A percentile compares a stretch with the other conserved stretches of the same genome.
phyloP scores from a whole-genome alignment of 2,113 vertebrate genomes.

The Dipodomys stephensi region DNA sequence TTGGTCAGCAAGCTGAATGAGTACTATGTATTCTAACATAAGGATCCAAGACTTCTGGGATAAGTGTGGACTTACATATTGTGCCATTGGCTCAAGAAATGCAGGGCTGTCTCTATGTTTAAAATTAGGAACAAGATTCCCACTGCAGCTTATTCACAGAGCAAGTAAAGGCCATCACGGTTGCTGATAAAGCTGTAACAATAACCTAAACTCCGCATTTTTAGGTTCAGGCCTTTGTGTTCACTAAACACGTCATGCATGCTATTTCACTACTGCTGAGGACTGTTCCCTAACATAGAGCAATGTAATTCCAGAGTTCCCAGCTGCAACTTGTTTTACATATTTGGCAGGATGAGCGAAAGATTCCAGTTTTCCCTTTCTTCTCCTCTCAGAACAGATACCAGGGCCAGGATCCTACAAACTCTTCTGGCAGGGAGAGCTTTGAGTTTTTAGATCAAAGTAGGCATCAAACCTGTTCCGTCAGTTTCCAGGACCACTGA shows the following conservation, averaged over 20 bases:
- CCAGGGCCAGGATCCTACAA: neutral
- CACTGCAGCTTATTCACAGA: neutral
- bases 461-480: constrained; percentile 69
- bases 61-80: neutral
- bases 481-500: constrained; percentile 69
- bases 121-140: constrained; percentile 23
- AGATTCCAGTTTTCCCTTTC: constrained; percentile 26
- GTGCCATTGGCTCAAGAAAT: constrained; percentile 54
- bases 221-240: neutral
- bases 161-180: neutral
- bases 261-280: neutral
- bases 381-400: constrained; percentile 44
- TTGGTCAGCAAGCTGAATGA: neutral
- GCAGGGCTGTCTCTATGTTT: neutral
- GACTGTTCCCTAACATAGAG: neutral
- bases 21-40: neutral
- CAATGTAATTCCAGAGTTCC: neutral
- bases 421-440: neutral
- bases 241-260: neutral
- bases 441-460: constrained; percentile 65
- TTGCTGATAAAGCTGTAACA: neutral
- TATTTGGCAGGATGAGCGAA: neutral
- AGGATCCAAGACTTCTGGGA: neutral
- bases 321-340: neutral
- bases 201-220: neutral